Percentiles rank a stretch among this genome's conserved stretches.
Conservation (phyloP, 2,113 vertebrate genomes). For the Callorhinus ursinus region DNA sequence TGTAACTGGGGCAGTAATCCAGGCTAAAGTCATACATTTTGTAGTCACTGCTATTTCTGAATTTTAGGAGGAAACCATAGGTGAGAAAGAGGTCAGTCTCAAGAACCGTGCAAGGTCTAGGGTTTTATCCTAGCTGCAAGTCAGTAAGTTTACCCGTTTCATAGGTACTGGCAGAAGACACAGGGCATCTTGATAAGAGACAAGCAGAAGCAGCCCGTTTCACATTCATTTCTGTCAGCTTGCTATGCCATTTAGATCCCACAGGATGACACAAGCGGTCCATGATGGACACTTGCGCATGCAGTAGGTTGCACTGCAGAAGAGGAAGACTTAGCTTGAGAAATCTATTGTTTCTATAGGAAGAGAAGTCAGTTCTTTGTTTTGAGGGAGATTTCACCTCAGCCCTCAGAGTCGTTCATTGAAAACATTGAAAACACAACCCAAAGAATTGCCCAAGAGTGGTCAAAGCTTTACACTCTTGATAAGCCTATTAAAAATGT, state of each 20-base stretch:
- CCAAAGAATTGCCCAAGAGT: not conserved
- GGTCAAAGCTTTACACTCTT: fast-evolving
- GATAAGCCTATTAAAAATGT: not conserved
- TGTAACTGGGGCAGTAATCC: not conserved
- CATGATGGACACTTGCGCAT: fast-evolving
- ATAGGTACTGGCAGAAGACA: not conserved
- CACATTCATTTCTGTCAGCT: not conserved
- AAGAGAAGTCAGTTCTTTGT: not conserved
- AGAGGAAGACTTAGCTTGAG: not conserved
- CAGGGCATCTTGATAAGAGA: not conserved
- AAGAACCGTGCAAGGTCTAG: not conserved
- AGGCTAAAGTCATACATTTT: not conserved
- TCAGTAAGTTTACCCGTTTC: not conserved
- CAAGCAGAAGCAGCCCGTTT: not conserved
- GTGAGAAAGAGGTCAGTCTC: not conserved
- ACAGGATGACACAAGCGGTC: fast-evolving
- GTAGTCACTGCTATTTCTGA: not conserved
- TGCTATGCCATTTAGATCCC: fast-evolving
- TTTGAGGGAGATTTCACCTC: not conserved
- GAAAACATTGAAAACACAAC: not conserved
- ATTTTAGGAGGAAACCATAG: not conserved
- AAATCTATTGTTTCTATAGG: not conserved
- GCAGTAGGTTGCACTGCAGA: too few species aligned
- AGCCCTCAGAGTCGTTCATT: not conserved
- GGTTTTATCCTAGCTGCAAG: not conserved